Percentiles rank a stretch among this genome's conserved stretches.
These are phyloP conservation scores for Mechanitis messenoides DNA, from an alignment of 2,888 invertebrate species.

Conservation along the genomic window DNA sequence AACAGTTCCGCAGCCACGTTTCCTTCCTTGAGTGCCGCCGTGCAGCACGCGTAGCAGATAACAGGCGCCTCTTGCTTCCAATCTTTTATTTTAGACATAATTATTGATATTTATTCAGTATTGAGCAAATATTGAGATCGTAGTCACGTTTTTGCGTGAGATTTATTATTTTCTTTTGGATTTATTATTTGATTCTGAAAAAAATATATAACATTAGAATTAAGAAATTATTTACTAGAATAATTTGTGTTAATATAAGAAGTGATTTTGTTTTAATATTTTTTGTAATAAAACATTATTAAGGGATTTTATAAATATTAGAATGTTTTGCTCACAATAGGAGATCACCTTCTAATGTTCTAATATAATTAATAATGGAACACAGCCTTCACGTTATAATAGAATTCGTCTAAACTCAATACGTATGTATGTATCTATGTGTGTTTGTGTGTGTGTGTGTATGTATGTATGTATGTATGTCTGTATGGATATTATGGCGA, in stretches of 20 bases:
- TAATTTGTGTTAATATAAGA: no score
- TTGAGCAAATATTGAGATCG: neutral
- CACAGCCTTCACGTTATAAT: slow-evolving; percentile 21
- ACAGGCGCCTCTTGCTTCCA: slow-evolving; percentile 43
- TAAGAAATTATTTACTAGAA: no score
- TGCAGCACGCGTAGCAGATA: slow-evolving; percentile 42
- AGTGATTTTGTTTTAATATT: no score
- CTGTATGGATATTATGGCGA: slow-evolving; percentile 10
- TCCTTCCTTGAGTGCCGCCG: slow-evolving; percentile 46
- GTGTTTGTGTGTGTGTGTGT: no score
- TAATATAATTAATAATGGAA: no score
- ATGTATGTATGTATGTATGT: no score
- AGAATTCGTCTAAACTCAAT: slow-evolving; percentile 13
- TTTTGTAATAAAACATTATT: no score
- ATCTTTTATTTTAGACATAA: slow-evolving; percentile 29
- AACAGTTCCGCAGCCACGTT: slow-evolving; percentile 50
- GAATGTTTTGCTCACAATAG: no score
- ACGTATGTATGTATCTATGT: slow-evolving; percentile 1
- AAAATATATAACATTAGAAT: no score
- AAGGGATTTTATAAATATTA: no score
- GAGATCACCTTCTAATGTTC: no score
- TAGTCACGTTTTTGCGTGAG: neutral
- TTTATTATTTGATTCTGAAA: no score
- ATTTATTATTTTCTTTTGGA: neutral
- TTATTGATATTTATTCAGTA: slow-evolving; percentile 12